phyloP scores from a whole-genome alignment of 2,113 vertebrate genomes.

The Salvator merianae region DNA sequence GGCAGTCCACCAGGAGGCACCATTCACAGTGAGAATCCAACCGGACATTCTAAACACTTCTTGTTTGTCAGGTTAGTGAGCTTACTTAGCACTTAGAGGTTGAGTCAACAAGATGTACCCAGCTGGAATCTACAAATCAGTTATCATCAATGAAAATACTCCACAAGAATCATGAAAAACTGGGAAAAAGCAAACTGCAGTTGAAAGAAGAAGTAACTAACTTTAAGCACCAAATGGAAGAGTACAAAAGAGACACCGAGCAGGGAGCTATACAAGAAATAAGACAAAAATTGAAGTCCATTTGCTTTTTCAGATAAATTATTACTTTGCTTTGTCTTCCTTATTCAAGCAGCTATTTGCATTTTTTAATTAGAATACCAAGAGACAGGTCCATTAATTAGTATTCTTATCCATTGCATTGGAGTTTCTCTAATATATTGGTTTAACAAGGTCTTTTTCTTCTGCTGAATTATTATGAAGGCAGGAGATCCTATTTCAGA shows the following conservation, averaged over 20 bases:
- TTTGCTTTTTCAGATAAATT: conserved; percentile 86
- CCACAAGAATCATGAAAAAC: no score
- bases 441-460: rapidly evolving
- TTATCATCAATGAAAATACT: conserved; percentile 71
- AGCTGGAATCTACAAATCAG: conserved; percentile 79
- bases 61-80: conserved; percentile 75
- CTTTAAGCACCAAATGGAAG: conserved; percentile 79
- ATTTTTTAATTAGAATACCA: neutral
- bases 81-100: conserved; percentile 80
- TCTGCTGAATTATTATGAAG: no score
- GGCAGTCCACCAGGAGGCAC: no score
- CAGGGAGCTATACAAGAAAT: conserved; percentile 83
- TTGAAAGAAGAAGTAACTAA: conserved; percentile 81
- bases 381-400: neutral
- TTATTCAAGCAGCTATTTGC: neutral
- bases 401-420: neutral
- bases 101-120: conserved; percentile 69
- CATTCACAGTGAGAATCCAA: no score
- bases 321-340: neutral
- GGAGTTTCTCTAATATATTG: neutral
- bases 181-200: conserved; percentile 81
- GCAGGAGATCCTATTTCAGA: no score
- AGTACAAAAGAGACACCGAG: conserved; percentile 82
- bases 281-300: conserved; percentile 89
- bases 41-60: no score